Evolutionary conservation across 2,113 vertebrate genomes (phyloP).

Genomic region (Pimephales promelas): DNA sequence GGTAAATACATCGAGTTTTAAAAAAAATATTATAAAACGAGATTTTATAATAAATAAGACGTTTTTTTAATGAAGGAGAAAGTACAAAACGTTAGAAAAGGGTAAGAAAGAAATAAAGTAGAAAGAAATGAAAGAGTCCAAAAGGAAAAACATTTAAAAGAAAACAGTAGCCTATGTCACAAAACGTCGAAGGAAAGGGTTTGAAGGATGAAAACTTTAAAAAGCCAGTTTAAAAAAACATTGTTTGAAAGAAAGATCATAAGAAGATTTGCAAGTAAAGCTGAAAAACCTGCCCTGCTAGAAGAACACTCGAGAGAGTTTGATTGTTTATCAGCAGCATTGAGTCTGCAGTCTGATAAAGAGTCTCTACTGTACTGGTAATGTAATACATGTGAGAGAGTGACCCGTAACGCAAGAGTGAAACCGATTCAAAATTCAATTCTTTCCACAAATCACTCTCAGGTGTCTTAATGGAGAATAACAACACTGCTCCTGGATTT

Average conservation of each 20-base stretch:
- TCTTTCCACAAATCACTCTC: not conserved
- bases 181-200: not conserved
- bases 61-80: not conserved
- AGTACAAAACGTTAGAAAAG: not conserved
- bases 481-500: not conserved
- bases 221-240: not conserved
- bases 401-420: not conserved
- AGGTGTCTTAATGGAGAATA: not conserved
- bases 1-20: no score
- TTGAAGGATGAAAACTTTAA: not conserved
- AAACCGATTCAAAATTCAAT: not conserved
- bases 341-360: not conserved
- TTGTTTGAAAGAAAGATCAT: not conserved
- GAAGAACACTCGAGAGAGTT: not conserved
- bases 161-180: no score
- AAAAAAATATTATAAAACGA: no score
- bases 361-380: not conserved
- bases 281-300: not conserved
- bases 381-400: conserved; percentile 17
- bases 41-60: no score
- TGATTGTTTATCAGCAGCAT: not conserved
- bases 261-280: not conserved
- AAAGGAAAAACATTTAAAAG: no score
- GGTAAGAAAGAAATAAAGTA: not conserved
- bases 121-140: not conserved